A percentile compares a stretch with the other conserved stretches of the same genome.
These are phyloP conservation scores for Micromys minutus DNA, from an alignment of 2,113 vertebrate species.

Conservation along the genomic window DNA sequence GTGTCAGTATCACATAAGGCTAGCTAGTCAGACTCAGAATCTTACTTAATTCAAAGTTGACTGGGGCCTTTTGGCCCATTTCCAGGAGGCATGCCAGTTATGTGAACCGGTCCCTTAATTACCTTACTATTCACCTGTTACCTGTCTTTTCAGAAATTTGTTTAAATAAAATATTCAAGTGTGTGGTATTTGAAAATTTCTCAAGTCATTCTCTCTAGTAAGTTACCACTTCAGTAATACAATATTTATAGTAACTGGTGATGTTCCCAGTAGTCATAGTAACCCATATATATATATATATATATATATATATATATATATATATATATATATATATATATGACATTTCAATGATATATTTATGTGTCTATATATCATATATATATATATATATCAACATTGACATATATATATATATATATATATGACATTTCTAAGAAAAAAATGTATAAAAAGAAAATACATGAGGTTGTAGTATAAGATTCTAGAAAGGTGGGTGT, in stretches of 20 bases:
- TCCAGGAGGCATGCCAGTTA: not conserved
- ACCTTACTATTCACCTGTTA: not conserved
- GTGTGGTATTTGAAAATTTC: not conserved
- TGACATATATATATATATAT: rapidly evolving
- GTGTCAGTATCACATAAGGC: not conserved
- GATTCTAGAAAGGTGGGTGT: not conserved
- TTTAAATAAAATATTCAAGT: not conserved
- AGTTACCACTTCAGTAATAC: not conserved
- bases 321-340: not conserved
- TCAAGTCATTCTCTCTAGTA: not conserved
- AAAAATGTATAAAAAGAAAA: conserved; percentile 52
- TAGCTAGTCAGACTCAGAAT: not conserved
- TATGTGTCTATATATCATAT: too few species aligned
- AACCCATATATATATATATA: rapidly evolving
- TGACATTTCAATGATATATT: rapidly evolving
- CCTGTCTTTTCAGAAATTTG: not conserved
- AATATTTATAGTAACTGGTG: not conserved
- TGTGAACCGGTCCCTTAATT: not conserved
- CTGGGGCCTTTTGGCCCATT: not conserved
- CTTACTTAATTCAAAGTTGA: not conserved
- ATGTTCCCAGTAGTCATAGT: not conserved
- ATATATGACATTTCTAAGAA: not conserved
- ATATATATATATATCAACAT: not conserved
- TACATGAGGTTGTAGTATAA: conserved; percentile 29
- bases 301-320: rapidly evolving